Evolutionary conservation across 2,797 vertebrate genomes (phyloP).

Genomic region (Chaetodon trifasciatus): DNA sequence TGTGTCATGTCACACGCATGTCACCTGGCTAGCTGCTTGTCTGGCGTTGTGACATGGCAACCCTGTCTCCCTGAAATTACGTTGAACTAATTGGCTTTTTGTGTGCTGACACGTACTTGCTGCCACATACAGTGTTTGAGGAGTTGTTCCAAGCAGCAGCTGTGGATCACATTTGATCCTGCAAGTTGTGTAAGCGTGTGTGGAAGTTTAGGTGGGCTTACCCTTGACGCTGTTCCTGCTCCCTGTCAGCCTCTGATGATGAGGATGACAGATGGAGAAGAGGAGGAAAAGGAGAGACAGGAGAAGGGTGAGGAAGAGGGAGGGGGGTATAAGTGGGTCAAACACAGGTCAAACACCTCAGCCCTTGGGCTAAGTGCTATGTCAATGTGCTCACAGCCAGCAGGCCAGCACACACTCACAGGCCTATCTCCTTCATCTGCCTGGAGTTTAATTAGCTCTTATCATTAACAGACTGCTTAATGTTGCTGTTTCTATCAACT

Average conservation of each 20-base stretch:
- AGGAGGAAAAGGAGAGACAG: background rate
- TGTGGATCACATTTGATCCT: background rate
- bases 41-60: too few species aligned
- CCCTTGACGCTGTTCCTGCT: conserved; percentile 13
- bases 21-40: too few species aligned
- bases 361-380: conserved; percentile 82
- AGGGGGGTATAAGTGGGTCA: conserved; percentile 70
- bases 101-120: too few species aligned
- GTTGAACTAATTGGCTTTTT: too few species aligned
- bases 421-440: conserved; percentile 74
- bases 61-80: too few species aligned
- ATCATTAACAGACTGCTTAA: conserved; percentile 40
- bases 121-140: background rate
- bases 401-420: conserved; percentile 58
- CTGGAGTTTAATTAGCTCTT: conserved; percentile 39
- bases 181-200: background rate
- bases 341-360: conserved; percentile 85
- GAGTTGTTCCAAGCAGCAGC: too few species aligned
- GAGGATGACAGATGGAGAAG: conserved; percentile 27
- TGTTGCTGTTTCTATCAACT: conserved; percentile 12
- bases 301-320: background rate
- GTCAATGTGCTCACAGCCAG: conserved; percentile 29
- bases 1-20: too few species aligned
- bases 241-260: conserved; percentile 32
- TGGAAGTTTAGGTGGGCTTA: background rate